Percentiles rank a stretch among this genome's conserved stretches.
Conservation (phyloP, 1,140 invertebrate species). For the Dinothrombium tinctorium region DNA sequence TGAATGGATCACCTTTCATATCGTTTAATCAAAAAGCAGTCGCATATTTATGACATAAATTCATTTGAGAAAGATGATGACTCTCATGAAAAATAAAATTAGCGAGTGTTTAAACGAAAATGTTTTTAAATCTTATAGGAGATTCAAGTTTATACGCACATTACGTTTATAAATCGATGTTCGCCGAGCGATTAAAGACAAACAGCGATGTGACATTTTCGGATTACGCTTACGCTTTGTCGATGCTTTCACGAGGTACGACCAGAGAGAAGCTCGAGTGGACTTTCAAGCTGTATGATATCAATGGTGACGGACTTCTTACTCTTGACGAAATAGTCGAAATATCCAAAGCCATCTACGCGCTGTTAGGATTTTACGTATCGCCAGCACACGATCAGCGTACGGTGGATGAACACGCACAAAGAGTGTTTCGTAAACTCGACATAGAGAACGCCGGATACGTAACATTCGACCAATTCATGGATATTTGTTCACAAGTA, state of each 20-base stretch:
- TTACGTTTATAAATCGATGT: constrained; percentile 23
- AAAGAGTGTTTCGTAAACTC: constrained; percentile 9
- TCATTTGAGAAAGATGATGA: too few relatives aligned
- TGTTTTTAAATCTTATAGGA: constrained; percentile 15
- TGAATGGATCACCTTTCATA: too few relatives aligned
- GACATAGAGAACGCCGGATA: constrained; percentile 12
- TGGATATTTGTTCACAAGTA: constrained; percentile 15
- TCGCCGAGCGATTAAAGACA: constrained; percentile 12
- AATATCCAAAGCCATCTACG: constrained; percentile 67
- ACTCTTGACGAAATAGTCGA: constrained; percentile 53
- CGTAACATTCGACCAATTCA: constrained; percentile 14
- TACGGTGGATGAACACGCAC: constrained; percentile 11
- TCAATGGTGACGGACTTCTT: constrained; percentile 19
- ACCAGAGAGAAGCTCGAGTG: constrained; percentile 31
- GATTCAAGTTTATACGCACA: constrained; percentile 27
- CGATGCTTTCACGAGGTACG: constrained; percentile 13
- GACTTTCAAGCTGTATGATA: constrained; percentile 21
- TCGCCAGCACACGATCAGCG: constrained; percentile 7
- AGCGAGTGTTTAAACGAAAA: constrained; percentile 22
- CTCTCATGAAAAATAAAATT: too few relatives aligned
- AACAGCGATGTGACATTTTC: constrained; percentile 18
- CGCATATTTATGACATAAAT: too few relatives aligned
- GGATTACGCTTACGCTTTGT: constrained; percentile 5
- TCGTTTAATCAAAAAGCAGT: too few relatives aligned
- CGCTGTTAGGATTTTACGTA: constrained; percentile 38